Evolutionary conservation across 2,888 invertebrate species (phyloP), one percentile per base, ranked within the genome.

Genomic region (Cheiracanthium punctorium): DNA sequence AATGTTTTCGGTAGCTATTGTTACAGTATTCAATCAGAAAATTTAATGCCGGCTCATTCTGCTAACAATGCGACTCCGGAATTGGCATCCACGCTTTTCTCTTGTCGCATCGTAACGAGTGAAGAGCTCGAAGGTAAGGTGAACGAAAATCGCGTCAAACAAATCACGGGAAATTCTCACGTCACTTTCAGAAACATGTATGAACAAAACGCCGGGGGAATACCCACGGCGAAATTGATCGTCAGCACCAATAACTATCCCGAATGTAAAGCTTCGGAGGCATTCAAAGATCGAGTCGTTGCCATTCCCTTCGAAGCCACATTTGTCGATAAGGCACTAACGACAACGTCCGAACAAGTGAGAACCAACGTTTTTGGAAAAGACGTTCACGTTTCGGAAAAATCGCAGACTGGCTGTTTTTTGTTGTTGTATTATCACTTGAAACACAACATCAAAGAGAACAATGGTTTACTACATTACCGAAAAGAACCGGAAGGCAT

Each of bases 11-110:
- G 81, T 0, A 67, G 81, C 0, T 81, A 81, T 37, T 67, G 41
- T 69, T 69, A 74, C 28, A 17, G 28, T n/a, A 81, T 81, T 52
- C 74, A 73, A 30, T 72, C 80, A 0, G 80, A 73, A 10, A 80
- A 80, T 65, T 72, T 80, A 28, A 64, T 43, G 30, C n/a, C 65
- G 0, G 17, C 32, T 2, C 64, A 43, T 37, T 17, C 43, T 1
- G 32, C 14, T 30, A n/a, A 28, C 1, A 64, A 29, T 29, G 65
- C 80, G 0, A 71, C 64, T 1, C 80, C 80, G 2, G 80, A 80
- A 1, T 7, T 80, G 30, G 80, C 80, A 0, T 79, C 70, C 14
- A 74, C 74, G 0, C 32, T 74, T 1, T 74, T 74, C 33, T 32
- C 20, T 1, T 74, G 74, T 33, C 52, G 74, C 8, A 74, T 74